Percentiles rank a stretch among this genome's conserved stretches.
phyloP scores from a whole-genome alignment of 1,140 invertebrate genomes.

The Sipha flava region DNA sequence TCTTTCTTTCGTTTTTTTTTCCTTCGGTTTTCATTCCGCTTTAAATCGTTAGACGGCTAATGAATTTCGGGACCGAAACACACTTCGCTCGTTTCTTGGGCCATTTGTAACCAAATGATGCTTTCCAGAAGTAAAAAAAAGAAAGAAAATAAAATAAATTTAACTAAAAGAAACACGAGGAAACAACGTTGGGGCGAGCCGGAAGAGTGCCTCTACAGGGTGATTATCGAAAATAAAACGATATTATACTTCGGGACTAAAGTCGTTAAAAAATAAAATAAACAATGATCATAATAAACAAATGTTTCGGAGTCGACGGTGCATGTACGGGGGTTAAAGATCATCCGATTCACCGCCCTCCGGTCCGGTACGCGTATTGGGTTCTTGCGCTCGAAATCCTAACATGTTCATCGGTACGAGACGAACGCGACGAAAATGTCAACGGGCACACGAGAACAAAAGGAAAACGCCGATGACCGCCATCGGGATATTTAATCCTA shows the following conservation, averaged over 20 bases:
- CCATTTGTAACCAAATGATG: conserved; percentile 32
- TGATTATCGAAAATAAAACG: not conserved
- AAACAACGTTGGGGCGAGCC: not conserved
- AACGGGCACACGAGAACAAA: no score
- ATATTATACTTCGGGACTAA: not conserved
- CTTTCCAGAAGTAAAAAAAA: not conserved
- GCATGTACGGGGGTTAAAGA: no score
- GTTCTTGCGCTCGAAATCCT: no score
- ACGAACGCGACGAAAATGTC: no score
- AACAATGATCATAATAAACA: no score
- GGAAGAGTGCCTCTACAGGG: not conserved
- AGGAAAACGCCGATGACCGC: no score
- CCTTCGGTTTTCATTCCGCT: not conserved
- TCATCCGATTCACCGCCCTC: no score
- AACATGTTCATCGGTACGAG: no score
- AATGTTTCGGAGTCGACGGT: no score
- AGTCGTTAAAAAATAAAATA: no score
- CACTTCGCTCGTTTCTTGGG: conserved; percentile 20
- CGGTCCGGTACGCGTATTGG: no score
- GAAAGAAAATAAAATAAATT: not conserved
- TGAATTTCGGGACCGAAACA: conserved; percentile 27
- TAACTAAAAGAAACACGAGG: not conserved
- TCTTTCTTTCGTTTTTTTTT: conserved; percentile 6
- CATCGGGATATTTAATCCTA: no score
- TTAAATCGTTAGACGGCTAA: conserved; percentile 29